Base-by-base conservation (phyloP, 2,888 invertebrate species). In the Dryocosmus kuriphilus region DNA sequence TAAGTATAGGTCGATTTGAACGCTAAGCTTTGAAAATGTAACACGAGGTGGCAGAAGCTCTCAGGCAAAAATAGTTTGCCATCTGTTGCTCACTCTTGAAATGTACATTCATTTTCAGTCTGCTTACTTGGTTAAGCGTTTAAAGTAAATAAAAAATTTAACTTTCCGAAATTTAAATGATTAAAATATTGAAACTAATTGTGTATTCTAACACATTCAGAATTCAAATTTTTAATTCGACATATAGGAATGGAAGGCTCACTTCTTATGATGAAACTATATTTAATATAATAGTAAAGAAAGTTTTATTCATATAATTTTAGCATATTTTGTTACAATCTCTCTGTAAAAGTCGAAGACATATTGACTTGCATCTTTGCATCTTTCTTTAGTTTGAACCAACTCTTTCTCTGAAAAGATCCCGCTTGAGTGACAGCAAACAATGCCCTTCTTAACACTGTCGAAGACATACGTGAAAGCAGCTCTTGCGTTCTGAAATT, bases 391-490 rank as follows among this genome's bases (percentile, higher is more conserved):
- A 0, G 95, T 94, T 83, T 95, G 94, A 81, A 94, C 93, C 88
- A 95, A 96, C 74, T 96, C 94, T 5, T 92, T 93, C 82, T 94
- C 93, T 77, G 94, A 94, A 89, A 95, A 96, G 51, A 91, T 93
- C 24, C 97, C 97, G 57, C 94, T 94, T 0, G 96, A 95, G 87
- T 95, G 94, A 46, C 95, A 95, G 86, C 94, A 91, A 76, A 95
- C 88, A 30, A 95, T 87, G 80, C 93, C 92, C 74, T 92, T 93
- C 30, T 94, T 92, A 14, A 92, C 88, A 85, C 94, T 95, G 84
- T 97, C 96, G 85, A 97, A 97, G 2, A 95, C 96, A 87, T 95
- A 96, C 71, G 94, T 95, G 89, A 97, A 94, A 74, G 92, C 92
- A 0, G 96, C 95, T 74, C 92, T 92, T 0, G 94, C 93, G 7